A percentile compares a stretch with the other conserved stretches of the same genome.
Evolutionary conservation across 2,113 vertebrate species (phyloP).

Genomic region (Myrmophylax atrothorax): DNA sequence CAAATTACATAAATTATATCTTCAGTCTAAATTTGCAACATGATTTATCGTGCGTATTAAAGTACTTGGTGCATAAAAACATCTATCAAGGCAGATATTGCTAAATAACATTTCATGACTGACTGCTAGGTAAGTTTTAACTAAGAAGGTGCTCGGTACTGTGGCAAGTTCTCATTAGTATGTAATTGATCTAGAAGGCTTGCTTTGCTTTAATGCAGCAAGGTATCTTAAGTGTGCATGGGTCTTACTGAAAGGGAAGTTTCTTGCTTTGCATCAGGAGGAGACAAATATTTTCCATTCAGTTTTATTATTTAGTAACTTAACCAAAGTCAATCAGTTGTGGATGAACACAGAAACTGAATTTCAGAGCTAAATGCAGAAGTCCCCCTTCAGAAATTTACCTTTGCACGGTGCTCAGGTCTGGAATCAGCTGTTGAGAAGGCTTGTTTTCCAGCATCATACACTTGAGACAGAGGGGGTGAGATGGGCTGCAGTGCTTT

Average conservation of each 20-base stretch:
- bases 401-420: not conserved
- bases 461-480: not conserved
- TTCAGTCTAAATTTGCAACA: not conserved
- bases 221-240: rapidly evolving
- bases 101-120: not conserved
- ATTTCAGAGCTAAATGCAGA: not conserved
- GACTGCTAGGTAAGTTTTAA: not conserved
- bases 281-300: not conserved
- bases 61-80: not conserved
- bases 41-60: not conserved
- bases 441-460: not conserved
- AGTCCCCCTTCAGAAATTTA: not conserved
- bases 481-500: not conserved
- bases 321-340: not conserved
- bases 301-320: not conserved
- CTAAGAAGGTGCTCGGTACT: not conserved
- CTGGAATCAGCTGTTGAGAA: not conserved
- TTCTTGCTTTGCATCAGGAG: not conserved
- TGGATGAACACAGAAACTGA: not conserved
- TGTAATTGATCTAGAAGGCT: not conserved
- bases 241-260: not conserved
- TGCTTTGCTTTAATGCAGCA: not conserved
- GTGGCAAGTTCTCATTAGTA: not conserved
- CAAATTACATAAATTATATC: not conserved
- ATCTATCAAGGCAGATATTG: not conserved